These are phyloP conservation scores for Thamnaconus septentrionalis DNA, from an alignment of 2,113 vertebrate species.

Conservation along the genomic window DNA sequence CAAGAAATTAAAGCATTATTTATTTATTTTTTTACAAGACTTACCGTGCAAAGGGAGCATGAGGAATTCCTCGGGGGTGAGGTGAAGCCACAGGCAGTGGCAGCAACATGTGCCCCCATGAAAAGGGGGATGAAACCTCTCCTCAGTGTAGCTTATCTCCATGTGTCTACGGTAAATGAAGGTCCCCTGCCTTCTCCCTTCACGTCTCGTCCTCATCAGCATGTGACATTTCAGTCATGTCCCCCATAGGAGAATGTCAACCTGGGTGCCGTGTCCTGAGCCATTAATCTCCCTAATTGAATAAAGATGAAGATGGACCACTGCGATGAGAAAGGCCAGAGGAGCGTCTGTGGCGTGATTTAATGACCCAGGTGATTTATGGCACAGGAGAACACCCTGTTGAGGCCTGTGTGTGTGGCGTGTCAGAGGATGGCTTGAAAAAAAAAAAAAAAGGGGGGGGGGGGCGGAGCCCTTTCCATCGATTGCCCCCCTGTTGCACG, in stretches of 20 bases:
- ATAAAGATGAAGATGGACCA: slow-evolving; percentile 67
- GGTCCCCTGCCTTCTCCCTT: slow-evolving; percentile 7
- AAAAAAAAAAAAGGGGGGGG: too few relatives aligned
- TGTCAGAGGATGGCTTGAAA: slow-evolving; percentile 61
- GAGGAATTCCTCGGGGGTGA: too few relatives aligned
- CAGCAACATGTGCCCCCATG: slow-evolving; percentile 33
- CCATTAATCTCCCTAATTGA: slow-evolving; percentile 68
- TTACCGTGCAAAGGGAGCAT: too few relatives aligned
- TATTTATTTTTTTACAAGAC: too few relatives aligned
- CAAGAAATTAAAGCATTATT: too few relatives aligned
- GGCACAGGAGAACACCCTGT: slow-evolving; percentile 41
- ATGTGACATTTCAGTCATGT: slow-evolving; percentile 58
- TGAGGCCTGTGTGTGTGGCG: slow-evolving; percentile 54
- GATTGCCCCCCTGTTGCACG: slow-evolving; percentile 31
- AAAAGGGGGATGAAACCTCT: slow-evolving; percentile 8
- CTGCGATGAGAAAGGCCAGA: slow-evolving; percentile 66
- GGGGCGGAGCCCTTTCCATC: slow-evolving; percentile 29
- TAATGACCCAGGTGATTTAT: slow-evolving; percentile 72
- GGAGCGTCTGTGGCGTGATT: slow-evolving; percentile 63
- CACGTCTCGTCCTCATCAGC: slow-evolving; percentile 29
- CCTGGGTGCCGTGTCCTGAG: slow-evolving; percentile 39
- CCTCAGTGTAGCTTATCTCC: slow-evolving; percentile 18
- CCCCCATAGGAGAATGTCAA: slow-evolving; percentile 50
- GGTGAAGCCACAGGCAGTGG: not conserved
- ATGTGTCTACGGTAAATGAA: slow-evolving; percentile 31